Percentiles rank a stretch among this genome's conserved stretches.
Evolutionary conservation across 2,888 invertebrate genomes (phyloP).

Genomic region (Boloria selene): DNA sequence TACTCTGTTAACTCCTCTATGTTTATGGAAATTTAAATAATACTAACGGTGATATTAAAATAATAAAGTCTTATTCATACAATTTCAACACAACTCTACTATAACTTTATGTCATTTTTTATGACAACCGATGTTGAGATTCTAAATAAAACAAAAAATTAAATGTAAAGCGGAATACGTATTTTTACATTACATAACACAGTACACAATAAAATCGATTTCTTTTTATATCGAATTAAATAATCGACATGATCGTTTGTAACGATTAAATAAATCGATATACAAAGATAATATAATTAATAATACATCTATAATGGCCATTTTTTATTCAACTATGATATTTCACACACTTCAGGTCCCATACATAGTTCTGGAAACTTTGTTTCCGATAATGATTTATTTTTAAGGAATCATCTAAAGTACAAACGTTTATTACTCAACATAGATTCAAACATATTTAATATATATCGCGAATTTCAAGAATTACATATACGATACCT

Average conservation of each 20-base stretch:
- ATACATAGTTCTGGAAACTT: conserved; percentile 28
- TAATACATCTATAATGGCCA: conserved; percentile 30
- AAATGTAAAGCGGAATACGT: not conserved
- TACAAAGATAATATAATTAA: not conserved
- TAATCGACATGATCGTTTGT: conserved; percentile 6
- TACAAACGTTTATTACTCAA: not conserved
- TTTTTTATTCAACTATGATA: conserved; percentile 31
- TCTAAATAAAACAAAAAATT: conserved; percentile 8
- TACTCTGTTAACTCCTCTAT: too few relatives aligned
- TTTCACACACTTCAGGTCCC: conserved; percentile 37
- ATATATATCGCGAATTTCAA: too few relatives aligned
- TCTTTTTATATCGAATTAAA: conserved; percentile 1
- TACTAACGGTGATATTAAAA: too few relatives aligned
- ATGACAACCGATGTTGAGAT: conserved; percentile 14
- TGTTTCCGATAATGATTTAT: conserved; percentile 27
- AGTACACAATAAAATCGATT: conserved; percentile 2
- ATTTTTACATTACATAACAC: not conserved
- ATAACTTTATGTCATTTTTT: not conserved
- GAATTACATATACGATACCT: too few relatives aligned
- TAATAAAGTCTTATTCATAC: not conserved
- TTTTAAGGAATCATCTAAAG: not conserved
- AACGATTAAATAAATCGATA: conserved; percentile 1
- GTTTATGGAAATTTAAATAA: too few relatives aligned
- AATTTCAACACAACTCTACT: not conserved
- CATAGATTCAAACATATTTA: too few relatives aligned